A percentile compares a stretch with the other conserved stretches of the same genome.
Evolutionary conservation across 2,797 vertebrate genomes (phyloP).

Genomic region (Lacerta bilineata): DNA sequence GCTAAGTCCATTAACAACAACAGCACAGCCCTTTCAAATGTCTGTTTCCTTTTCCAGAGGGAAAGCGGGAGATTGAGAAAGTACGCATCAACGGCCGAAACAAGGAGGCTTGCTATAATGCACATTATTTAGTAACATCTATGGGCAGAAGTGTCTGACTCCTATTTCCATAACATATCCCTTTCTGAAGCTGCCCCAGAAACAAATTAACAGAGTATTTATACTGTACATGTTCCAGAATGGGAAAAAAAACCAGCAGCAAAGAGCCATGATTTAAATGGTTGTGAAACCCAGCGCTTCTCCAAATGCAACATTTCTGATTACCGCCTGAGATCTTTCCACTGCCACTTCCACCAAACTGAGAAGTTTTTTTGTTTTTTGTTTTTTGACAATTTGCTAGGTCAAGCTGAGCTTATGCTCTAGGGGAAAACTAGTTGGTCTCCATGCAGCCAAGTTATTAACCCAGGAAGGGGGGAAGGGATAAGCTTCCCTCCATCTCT

Average conservation of each 20-base stretch:
- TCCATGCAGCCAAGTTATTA: slow-evolving; percentile 61
- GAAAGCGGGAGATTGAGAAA: slow-evolving; percentile 3
- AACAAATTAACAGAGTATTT: slow-evolving; percentile 25
- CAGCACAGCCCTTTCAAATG: neutral
- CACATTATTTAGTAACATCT: neutral
- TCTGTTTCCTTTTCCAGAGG: neutral
- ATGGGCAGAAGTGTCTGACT: neutral
- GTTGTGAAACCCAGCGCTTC: slow-evolving; percentile 25
- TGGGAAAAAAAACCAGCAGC: neutral
- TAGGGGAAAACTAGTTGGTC: neutral
- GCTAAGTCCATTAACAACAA: slow-evolving; percentile 31
- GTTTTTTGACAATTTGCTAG: slow-evolving; percentile 39
- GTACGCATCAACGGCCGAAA: slow-evolving; percentile 12
- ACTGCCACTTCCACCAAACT: neutral
- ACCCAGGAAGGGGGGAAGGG: slow-evolving; percentile 51
- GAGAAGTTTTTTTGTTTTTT: slow-evolving; percentile 2
- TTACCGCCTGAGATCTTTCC: neutral
- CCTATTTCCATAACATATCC: neutral
- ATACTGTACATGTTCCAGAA: slow-evolving; percentile 8
- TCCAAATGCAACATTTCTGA: neutral
- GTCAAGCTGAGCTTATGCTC: slow-evolving; percentile 51
- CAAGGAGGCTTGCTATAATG: neutral
- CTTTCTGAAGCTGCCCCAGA: slow-evolving; percentile 16
- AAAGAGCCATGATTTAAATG: slow-evolving; percentile 25
- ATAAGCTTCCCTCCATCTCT: slow-evolving; percentile 30